Conservation (phyloP, 2,113 vertebrate species). For the Puffinus mauretanicus region DNA sequence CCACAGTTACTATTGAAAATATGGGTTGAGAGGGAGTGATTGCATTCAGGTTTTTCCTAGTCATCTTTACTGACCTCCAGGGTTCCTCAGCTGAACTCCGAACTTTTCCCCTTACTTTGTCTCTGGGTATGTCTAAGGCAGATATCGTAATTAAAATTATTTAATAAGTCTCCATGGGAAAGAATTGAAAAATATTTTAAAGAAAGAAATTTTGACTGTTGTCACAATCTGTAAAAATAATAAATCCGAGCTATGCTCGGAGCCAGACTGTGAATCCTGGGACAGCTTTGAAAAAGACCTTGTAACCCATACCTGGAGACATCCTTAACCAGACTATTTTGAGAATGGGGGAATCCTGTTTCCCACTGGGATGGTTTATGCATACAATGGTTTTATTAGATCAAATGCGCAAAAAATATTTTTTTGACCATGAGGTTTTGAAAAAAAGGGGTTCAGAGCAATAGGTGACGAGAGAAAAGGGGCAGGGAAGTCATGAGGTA, state of each 20-base stretch:
- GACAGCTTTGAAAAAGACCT: background rate
- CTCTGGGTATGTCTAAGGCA: background rate
- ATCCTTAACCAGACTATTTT: background rate
- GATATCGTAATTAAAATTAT: background rate
- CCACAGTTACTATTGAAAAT: background rate
- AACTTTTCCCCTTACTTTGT: background rate
- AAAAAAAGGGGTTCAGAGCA: background rate
- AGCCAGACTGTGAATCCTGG: background rate
- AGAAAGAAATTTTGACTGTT: background rate
- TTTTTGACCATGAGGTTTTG: background rate
- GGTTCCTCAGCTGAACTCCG: background rate
- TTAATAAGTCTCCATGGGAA: background rate
- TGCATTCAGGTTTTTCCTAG: background rate
- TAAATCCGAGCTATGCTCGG: background rate
- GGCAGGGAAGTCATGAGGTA: background rate
- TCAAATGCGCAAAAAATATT: background rate
- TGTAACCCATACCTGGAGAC: background rate
- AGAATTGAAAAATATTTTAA: background rate
- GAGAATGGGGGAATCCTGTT: background rate
- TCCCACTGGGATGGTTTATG: background rate
- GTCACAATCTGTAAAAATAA: background rate
- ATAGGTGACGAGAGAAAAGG: background rate
- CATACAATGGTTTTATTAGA: background rate
- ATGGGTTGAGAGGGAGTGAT: background rate
- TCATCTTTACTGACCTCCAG: background rate